Base-by-base conservation (phyloP, 1,140 invertebrate genomes). In the Sminthurides bifidus region DNA sequence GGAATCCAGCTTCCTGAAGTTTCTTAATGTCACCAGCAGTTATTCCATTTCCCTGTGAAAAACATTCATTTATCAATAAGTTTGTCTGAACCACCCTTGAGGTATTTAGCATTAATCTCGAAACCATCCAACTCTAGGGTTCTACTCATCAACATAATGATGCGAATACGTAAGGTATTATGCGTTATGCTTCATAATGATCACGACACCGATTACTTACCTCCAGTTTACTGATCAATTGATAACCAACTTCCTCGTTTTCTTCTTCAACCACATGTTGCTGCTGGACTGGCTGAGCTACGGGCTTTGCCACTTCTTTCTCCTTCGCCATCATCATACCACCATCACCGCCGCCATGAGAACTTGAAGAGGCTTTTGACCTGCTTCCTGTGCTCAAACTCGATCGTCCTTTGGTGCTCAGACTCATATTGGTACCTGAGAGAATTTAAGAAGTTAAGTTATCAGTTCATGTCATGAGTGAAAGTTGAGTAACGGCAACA, bases 21-120 rank as follows among this genome's bases (percentile, higher is more conserved):
- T 96, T 95, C 70, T 95, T 94, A 3, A 98, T 81, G 72, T 99
- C 95, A 17, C 79, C 80, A 31, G 82, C 76, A 65, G 83, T 85
- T 21, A 98, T 92, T 17, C 91, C 92, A 66, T 72, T 67, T 41
- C 68, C 70, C 73, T 77, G 52, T 33, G 14, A 15, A 58, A 41
- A 52, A 52, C 31, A 27, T 15, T 43, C 21, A 30, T 29, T 30
- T 45, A 27, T 30, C 30, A 23, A 5, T 33, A 19, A 44, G 44
- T 12, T 14, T 12, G 35, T 26, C 19, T 52, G 31, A 26, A 37
- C n/a, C 19, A 33, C 57, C 52, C 4, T 19, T 19, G 46, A 31
- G 24, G 26, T 38, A 23, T n/a, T 45, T 15, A 37, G 37, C 3
- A 23, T 26, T 24, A 23, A 24, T 53, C 54, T 23, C 35, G 14